These are phyloP conservation scores for Diadromus collaris DNA, from an alignment of 2,888 invertebrate genomes.

Conservation along the genomic window DNA sequence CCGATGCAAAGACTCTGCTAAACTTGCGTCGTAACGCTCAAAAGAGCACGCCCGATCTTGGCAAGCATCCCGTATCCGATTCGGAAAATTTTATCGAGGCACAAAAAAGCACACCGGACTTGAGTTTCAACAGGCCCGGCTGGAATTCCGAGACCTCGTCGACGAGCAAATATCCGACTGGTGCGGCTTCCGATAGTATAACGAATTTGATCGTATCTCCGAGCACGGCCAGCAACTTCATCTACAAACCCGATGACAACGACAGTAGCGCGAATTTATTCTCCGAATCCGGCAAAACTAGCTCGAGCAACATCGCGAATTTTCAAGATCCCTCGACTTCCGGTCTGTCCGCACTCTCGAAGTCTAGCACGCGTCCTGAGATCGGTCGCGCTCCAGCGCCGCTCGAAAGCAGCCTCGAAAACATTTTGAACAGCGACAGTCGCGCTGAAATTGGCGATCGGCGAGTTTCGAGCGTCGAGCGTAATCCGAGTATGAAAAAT, in stretches of 20 bases:
- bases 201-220: slow-evolving; percentile 67
- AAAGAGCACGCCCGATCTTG: slow-evolving; percentile 69
- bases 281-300: slow-evolving; percentile 67
- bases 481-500: slow-evolving; percentile 37
- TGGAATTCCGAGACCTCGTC: slow-evolving; percentile 62
- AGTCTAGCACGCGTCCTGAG: slow-evolving; percentile 14
- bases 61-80: slow-evolving; percentile 64
- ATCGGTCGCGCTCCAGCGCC: slow-evolving; percentile 57
- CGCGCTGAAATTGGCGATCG: slow-evolving; percentile 45
- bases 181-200: slow-evolving; percentile 54
- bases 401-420: slow-evolving; percentile 69
- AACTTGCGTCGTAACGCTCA: slow-evolving; percentile 63
- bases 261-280: slow-evolving; percentile 73
- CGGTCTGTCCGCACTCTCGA: slow-evolving; percentile 1
- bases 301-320: slow-evolving; percentile 56
- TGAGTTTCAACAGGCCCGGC: slow-evolving; percentile 63
- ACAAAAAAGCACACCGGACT: slow-evolving; percentile 72
- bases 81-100: slow-evolving; percentile 66
- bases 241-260: slow-evolving; percentile 69
- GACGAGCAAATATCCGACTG: slow-evolving; percentile 55
- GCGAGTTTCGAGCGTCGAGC: not conserved
- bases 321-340: slow-evolving; percentile 29
- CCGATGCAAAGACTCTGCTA: slow-evolving; percentile 66
- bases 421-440: slow-evolving; percentile 68
- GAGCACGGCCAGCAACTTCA: slow-evolving; percentile 74